phyloP scores from a whole-genome alignment of 92 coral and sea anemone species.

The Metridium senile region DNA sequence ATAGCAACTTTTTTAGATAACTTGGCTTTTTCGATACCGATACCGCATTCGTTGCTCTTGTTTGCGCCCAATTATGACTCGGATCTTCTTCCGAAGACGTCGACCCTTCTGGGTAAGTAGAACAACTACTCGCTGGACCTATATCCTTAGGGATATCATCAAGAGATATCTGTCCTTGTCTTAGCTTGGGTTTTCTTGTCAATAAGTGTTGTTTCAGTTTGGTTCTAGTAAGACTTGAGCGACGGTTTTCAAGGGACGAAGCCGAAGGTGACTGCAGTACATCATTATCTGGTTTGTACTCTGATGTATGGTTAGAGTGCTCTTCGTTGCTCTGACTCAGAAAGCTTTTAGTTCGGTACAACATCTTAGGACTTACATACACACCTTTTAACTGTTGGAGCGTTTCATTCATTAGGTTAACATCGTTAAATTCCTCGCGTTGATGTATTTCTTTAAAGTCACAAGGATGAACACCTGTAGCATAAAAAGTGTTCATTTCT shows the following conservation, averaged over 20 bases:
- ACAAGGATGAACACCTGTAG: background rate
- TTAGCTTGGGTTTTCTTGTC: slow-evolving; percentile 35
- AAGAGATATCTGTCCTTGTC: slow-evolving; percentile 28
- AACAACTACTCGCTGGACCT: background rate
- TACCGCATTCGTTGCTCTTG: background rate
- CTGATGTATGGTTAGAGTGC: background rate
- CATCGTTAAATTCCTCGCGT: background rate
- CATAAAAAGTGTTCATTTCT: background rate
- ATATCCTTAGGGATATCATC: slow-evolving; percentile 1
- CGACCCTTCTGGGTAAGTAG: slow-evolving; percentile 10
- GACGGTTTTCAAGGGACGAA: slow-evolving; percentile 16
- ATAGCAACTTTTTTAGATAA: slow-evolving; percentile 23
- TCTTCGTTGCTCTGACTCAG: background rate
- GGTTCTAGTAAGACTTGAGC: slow-evolving; percentile 14
- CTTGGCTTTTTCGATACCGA: slow-evolving; percentile 5
- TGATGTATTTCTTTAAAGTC: background rate
- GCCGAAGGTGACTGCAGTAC: slow-evolving; percentile 13
- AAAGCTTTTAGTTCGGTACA: slow-evolving; percentile 8
- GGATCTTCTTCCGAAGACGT: slow-evolving; percentile 24
- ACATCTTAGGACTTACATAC: background rate
- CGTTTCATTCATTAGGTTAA: background rate
- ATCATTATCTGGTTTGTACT: background rate
- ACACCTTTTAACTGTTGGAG: background rate
- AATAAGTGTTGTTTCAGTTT: slow-evolving; percentile 22
- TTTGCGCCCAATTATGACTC: background rate